Base-by-base conservation (phyloP, 2,113 vertebrate species). In the Xiphophorus hellerii region DNA sequence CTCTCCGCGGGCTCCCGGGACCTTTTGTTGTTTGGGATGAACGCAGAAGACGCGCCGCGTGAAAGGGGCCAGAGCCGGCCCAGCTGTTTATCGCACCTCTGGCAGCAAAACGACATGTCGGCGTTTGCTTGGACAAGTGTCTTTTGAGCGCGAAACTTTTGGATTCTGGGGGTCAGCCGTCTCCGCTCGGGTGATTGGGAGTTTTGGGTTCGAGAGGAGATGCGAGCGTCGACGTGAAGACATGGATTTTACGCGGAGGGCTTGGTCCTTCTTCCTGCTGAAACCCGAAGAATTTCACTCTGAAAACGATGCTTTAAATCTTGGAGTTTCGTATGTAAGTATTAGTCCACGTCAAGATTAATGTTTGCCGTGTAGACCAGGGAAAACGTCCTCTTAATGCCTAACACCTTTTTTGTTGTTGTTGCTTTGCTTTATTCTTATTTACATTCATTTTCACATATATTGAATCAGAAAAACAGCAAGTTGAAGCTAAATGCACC, bases 281-380 rank as follows among this genome's bases (percentile, higher is more conserved):
- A 89, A 88, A 78, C 29, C 69, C 39, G 37, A 84, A 85, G 69
- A 86, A 84, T 64, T 84, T 71, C 67, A 87, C 78, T 87, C 80
- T 87, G 87, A 82, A 93, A 89, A 90, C 71, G 39, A 88, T 82
- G 92, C 90, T 87, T 75, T 90, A 71, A 89, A 92, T 83, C 77
- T 87, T 84, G 87, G 88, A 92, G 87, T 93, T 94, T 93, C 92
- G 88, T 58, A 87, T 85, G 93, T 94, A 84, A 93, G 93, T 94
- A 89, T 61, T 25, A 80, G n/a, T 66, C 29, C 15, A 13, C 13
- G 3, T 33, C 11, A n/a, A 58, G 69, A 71, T 62, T 15, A 44
- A 72, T 63, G 35, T 66, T 48, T 3, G 66, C 11, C 28, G 13
- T 44, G 17, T 48, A 20, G 17, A 4, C 44, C 14, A 2, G 44